These are phyloP conservation scores for Stigmatopora argus DNA, from an alignment of 2,113 vertebrate genomes.

Conservation along the genomic window DNA sequence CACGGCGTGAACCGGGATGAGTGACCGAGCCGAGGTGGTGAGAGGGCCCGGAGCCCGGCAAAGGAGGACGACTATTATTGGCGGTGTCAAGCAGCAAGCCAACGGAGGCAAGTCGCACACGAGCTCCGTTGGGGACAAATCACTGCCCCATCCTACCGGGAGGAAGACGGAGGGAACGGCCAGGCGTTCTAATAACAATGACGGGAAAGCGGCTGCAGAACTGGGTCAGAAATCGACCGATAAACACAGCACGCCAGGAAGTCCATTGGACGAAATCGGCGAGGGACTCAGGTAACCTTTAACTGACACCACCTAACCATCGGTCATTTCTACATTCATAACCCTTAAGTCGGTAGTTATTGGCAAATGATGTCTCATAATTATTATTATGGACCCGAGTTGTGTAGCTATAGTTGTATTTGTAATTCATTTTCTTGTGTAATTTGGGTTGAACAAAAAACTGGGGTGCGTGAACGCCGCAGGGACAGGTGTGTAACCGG, in stretches of 20 bases:
- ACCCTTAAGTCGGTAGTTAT: not conserved
- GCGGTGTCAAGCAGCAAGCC: slow-evolving; percentile 42
- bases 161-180: slow-evolving; percentile 23
- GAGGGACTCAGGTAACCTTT: slow-evolving; percentile 63
- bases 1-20: slow-evolving; percentile 51
- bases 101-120: slow-evolving; percentile 47
- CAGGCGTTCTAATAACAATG: slow-evolving; percentile 14
- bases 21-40: slow-evolving; percentile 54
- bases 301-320: not conserved
- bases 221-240: slow-evolving; percentile 7
- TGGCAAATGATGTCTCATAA: no score
- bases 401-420: not conserved
- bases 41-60: slow-evolving; percentile 50
- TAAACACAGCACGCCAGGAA: slow-evolving; percentile 42
- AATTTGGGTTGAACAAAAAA: not conserved
- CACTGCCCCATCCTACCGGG: slow-evolving; percentile 5
- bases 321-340: not conserved
- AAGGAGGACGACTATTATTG: slow-evolving; percentile 64
- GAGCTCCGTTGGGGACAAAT: slow-evolving; percentile 23
- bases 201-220: slow-evolving; percentile 29
- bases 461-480: not conserved
- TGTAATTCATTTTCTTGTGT: not conserved
- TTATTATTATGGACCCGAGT: not conserved
- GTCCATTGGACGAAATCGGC: slow-evolving; percentile 42
- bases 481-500: not conserved